Base-by-base conservation (phyloP, 2,113 vertebrate genomes). In the Bombycilla garrulus region DNA sequence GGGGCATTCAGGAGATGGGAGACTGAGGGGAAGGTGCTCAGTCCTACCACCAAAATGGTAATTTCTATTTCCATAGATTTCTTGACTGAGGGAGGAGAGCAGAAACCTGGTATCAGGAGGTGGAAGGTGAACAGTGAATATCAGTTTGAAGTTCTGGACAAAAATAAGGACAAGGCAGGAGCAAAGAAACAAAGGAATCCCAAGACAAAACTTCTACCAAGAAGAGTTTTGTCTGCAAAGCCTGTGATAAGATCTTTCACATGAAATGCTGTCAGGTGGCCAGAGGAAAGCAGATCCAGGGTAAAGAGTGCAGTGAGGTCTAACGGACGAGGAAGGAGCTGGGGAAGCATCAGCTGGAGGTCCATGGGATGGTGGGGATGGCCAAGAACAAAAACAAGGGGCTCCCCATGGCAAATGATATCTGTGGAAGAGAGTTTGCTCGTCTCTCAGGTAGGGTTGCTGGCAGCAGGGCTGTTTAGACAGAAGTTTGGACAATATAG, bases 341-440 rank as follows among this genome's bases (percentile, higher is more conserved):
- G 86, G 98, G 98, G 85, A 98, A 96, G 22, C 98, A 99, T 36
- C 97, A 97, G 81, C 87, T 95, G 2, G 96, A 98, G 44, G 95
- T 88, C 28, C 98, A 98, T 0, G 60, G 95, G 13, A 61, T 92
- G 50, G 24, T 95, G 1, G 86, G 70, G 0, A 51, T 28, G 1
- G 66, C 96, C 4, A 38, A 61, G 12, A 61, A 61, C 24, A 97
- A 96, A 38, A 97, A 96, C 82, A 98, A 98, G 95, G 81, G 91
- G 11, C 95, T 97, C 18, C 95, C 97, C 0, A 98, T 98, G 95
- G 86, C 96, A 0, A 99, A 98, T 13, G 98, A 99, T 90, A 97
- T 99, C 88, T 99, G 98, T 9, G 97, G 98, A 12, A 97, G 98
- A 53, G 98, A 98, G 40, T 99, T 99, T 69, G 99, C 98, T 83